These are phyloP conservation scores for Rhizoglyphus robini DNA, from an alignment of 1,140 invertebrate genomes.

Conservation along the genomic window DNA sequence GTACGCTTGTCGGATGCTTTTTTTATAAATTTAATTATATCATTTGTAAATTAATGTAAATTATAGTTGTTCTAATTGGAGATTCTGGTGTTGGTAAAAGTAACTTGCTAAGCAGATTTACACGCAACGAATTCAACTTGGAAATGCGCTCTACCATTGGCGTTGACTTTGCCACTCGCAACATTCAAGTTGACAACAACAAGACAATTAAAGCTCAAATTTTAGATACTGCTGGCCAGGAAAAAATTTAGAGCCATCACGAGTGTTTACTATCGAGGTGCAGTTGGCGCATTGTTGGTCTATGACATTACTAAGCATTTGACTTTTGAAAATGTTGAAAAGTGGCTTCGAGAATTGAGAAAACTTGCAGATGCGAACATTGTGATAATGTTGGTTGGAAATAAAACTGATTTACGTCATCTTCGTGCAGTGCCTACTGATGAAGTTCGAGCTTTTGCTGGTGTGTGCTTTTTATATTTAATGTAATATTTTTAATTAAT, in stretches of 20 bases:
- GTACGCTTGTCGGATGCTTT: conserved; percentile 38
- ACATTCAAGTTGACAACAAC: conserved; percentile 77
- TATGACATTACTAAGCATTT: conserved; percentile 99
- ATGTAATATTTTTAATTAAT: conserved; percentile 23
- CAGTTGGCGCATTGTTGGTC: conserved; percentile 84
- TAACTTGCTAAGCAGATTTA: conserved; percentile 96
- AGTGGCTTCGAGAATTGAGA: conserved; percentile 86
- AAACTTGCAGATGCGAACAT: conserved; percentile 95
- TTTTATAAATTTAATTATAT: conserved; percentile 4
- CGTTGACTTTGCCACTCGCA: conserved; percentile 97
- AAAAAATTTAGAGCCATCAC: conserved; percentile 96
- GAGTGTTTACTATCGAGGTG: conserved; percentile 88
- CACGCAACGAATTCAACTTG: conserved; percentile 99
- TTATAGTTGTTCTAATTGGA: conserved; percentile 97
- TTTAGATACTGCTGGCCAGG: conserved; percentile 99
- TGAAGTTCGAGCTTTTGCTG: conserved; percentile 89
- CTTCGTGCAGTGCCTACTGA: conserved; percentile 95
- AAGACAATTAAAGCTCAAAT: conserved; percentile 77
- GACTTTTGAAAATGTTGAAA: conserved; percentile 98
- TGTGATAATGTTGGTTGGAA: conserved; percentile 88
- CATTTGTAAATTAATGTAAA: too few relatives aligned
- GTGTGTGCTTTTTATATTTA: conserved; percentile 23
- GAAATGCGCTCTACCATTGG: conserved; percentile 99
- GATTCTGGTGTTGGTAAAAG: conserved; percentile 99
- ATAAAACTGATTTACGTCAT: conserved; percentile 97